phyloP scores from a whole-genome alignment of 2,888 invertebrate genomes.

The Xylota sylvarum region DNA sequence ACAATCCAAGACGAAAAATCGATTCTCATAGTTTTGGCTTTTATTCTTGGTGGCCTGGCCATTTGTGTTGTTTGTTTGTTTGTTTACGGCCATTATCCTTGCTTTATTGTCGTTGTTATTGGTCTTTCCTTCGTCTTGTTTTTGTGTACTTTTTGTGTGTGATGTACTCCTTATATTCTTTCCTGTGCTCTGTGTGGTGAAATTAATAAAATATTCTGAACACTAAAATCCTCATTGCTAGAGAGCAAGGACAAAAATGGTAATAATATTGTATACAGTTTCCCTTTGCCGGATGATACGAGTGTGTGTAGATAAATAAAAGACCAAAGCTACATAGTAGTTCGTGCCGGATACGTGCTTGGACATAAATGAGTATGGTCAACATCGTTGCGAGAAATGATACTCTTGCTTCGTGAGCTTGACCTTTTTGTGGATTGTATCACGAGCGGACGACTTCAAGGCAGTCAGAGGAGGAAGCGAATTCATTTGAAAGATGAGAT shows the following conservation, averaged over 20 bases:
- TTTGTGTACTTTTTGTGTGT: constrained; percentile 17
- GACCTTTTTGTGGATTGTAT: constrained; percentile 24
- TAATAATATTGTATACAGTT: constrained; percentile 51
- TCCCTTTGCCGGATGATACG: not conserved
- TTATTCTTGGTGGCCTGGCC: constrained; percentile 28
- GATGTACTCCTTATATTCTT: constrained; percentile 37
- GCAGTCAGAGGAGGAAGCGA: not conserved
- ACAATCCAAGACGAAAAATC: constrained; percentile 55
- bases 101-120: constrained; percentile 64
- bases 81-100: constrained; percentile 76
- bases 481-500: constrained; percentile 5
- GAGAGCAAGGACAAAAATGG: constrained; percentile 42
- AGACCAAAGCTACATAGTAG: constrained; percentile 39
- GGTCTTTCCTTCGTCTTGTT: not conserved
- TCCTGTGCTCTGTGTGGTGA: constrained; percentile 44
- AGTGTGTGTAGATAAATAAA: constrained; percentile 23
- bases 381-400: constrained; percentile 29
- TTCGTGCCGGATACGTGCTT: constrained; percentile 47
- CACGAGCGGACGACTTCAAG: constrained; percentile 1
- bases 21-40: constrained; percentile 70
- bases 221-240: constrained; percentile 48
- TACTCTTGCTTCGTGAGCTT: constrained; percentile 26
- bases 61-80: constrained; percentile 74
- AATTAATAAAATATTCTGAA: constrained; percentile 73
- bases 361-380: constrained; percentile 56